Conservation (phyloP, 2,888 invertebrate genomes). For the Apodemia mormo region DNA sequence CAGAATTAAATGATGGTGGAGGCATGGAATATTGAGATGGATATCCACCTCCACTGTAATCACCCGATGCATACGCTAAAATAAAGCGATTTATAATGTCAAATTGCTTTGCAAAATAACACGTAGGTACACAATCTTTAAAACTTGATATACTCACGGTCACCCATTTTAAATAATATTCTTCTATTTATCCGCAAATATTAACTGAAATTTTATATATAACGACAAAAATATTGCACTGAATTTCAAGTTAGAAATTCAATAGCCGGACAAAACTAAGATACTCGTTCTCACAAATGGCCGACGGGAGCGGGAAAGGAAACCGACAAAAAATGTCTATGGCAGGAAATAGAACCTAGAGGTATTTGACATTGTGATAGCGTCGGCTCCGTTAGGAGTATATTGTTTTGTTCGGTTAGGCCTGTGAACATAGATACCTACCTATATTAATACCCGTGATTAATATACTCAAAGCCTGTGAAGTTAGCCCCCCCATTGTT, state of each 20-base stretch:
- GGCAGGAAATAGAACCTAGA: too few relatives aligned
- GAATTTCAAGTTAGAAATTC: not conserved
- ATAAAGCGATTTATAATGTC: slow-evolving; percentile 28
- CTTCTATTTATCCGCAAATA: not conserved
- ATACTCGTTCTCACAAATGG: not conserved
- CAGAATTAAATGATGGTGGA: slow-evolving; percentile 64
- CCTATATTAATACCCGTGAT: too few relatives aligned
- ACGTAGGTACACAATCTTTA: slow-evolving; percentile 10
- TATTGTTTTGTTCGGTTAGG: too few relatives aligned
- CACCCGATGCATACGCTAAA: slow-evolving; percentile 63
- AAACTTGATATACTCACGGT: slow-evolving; percentile 35
- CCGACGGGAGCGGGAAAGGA: not conserved
- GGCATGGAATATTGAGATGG: slow-evolving; percentile 73
- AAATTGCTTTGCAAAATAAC: slow-evolving; percentile 18
- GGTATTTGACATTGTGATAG: too few relatives aligned
- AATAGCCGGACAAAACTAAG: not conserved
- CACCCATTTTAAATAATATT: slow-evolving; percentile 32
- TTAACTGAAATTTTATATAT: not conserved
- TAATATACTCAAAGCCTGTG: too few relatives aligned
- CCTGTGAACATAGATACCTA: too few relatives aligned
- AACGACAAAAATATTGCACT: not conserved
- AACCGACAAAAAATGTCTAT: not conserved
- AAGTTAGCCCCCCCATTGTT: too few relatives aligned
- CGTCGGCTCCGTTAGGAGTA: too few relatives aligned
- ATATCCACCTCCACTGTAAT: slow-evolving; percentile 67